phyloP scores from a whole-genome alignment of 2,797 vertebrate genomes.

The Chaetophractus vellerosus region DNA sequence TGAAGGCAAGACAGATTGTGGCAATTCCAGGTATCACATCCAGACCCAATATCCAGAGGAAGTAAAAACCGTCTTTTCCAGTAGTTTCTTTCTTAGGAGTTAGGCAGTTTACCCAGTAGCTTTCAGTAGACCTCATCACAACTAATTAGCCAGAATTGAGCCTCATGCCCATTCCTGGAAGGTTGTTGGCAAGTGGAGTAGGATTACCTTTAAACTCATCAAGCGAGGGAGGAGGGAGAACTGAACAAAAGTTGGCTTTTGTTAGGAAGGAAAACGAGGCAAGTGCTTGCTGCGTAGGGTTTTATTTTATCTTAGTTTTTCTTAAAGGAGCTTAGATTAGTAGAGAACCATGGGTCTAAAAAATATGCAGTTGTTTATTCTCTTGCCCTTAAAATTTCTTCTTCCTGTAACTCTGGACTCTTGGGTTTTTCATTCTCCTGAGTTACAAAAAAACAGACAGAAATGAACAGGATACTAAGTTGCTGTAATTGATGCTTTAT shows the following conservation, averaged over 20 bases:
- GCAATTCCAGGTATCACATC: background rate
- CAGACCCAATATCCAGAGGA: no score
- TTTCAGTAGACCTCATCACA: background rate
- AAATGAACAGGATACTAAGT: background rate
- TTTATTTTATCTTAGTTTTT: no score
- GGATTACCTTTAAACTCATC: background rate
- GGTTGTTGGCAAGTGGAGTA: background rate
- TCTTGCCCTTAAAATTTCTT: background rate
- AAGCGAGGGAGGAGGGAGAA: no score
- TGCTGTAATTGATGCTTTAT: no score
- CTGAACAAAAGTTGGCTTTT: background rate
- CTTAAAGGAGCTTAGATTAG: no score
- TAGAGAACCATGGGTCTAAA: no score
- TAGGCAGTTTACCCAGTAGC: background rate
- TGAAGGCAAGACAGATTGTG: background rate
- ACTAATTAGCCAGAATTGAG: no score
- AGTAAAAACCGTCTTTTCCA: no score
- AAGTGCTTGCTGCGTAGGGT: no score
- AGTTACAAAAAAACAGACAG: background rate
- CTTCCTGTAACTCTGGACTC: no score
- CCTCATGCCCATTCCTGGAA: background rate
- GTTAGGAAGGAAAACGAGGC: background rate
- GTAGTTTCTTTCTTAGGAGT: no score
- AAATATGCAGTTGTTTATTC: no score
- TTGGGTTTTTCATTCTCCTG: background rate